Base-by-base conservation (phyloP, 1,140 invertebrate genomes). In the Leptinotarsa lineolata region DNA sequence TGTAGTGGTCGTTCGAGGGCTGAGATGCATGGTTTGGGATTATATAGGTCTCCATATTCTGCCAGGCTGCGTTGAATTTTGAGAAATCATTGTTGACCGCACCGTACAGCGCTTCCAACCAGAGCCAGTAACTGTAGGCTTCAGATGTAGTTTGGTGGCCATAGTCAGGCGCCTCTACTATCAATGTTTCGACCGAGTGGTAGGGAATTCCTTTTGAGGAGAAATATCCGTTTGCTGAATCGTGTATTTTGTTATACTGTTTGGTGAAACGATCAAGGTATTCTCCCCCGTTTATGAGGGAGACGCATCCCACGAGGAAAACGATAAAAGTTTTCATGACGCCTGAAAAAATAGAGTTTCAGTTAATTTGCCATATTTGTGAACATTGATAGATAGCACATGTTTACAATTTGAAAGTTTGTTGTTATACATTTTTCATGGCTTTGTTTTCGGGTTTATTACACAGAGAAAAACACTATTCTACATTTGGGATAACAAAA, bases 71-170 rank as follows among this genome's bases (percentile, higher is more conserved):
- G 63, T 65, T 76, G 22, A 76, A 76, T 18, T 68, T 68, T 1
- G 30, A 22, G 65, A 74, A 76, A 58, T 76, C 72, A 22, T 65
- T 58, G 6, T 21, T 68, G 13, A 70, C 21, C 11, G 30, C 48
- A 4, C 75, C 75, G 65, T 76, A 74, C 16, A 74, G 21, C 2
- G 75, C 72, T 72, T 76, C 60, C 12, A 76, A 70, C 30, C 68
- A 69, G 11, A 69, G 3, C 2, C 5, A 71, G 13, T 70, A 76
- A 72, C 74, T 76, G 48, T 70, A 74, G 0, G 72, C 75, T 72
- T 76, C 75, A 39, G 75, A 76, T n/a, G 73, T 72, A 24, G 75
- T 76, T 68, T 73, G 69, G 39, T 76, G 75, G 5, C 72, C 75
- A 70, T 76, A 72, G 63, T 76, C 75, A 1, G 72, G 73, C 21